A percentile compares a stretch with the other conserved stretches of the same genome.
Conservation (phyloP, 1,140 invertebrate species). For the Zaprionus tsacasi region DNA sequence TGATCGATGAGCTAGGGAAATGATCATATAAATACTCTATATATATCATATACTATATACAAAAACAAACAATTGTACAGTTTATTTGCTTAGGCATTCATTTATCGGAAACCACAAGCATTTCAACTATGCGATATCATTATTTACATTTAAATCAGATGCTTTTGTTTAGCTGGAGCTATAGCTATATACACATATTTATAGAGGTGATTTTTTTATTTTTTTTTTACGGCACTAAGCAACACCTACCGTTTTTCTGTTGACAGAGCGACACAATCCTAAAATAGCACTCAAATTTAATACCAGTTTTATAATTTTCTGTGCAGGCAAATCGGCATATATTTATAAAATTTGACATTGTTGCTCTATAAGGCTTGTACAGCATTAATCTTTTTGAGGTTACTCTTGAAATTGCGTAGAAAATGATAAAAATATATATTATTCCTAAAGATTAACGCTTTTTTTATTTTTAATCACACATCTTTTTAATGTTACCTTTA, state of each 20-base stretch:
- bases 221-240: neutral
- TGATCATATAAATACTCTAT: neutral
- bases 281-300: neutral
- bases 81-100: conserved; percentile 11
- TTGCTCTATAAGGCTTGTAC: neutral
- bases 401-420: neutral
- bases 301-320: neutral
- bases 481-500: no score
- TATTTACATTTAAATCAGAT: conserved; percentile 18
- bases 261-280: neutral
- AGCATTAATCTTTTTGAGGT: neutral
- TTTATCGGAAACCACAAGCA: neutral
- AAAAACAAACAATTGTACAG: neutral
- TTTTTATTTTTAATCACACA: no score
- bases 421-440: neutral
- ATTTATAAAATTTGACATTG: neutral
- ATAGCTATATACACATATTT: neutral
- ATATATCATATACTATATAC: no score
- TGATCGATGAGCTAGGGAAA: neutral
- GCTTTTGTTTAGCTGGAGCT: neutral
- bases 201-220: neutral
- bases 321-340: neutral
- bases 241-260: neutral
- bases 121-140: conserved; percentile 6
- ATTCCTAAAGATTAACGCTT: no score